A percentile compares a stretch with the other conserved stretches of the same genome.
Conservation (phyloP, 2,797 vertebrate species). For the Nyctibius grandis region DNA sequence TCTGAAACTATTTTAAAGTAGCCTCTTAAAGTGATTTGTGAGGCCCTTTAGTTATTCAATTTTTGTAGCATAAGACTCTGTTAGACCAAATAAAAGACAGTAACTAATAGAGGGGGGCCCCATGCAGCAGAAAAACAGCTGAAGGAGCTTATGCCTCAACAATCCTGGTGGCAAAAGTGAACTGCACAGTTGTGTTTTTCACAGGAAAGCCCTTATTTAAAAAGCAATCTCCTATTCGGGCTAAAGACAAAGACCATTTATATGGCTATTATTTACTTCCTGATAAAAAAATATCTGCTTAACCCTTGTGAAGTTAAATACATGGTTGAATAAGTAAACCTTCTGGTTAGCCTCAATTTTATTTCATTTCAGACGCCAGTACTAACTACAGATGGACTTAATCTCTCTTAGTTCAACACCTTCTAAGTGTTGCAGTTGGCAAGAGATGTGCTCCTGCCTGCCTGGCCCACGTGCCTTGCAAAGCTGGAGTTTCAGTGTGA, state of each 20-base stretch:
- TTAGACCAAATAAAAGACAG: neutral
- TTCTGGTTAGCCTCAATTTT: neutral
- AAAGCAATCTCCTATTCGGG: neutral
- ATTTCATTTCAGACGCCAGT: neutral
- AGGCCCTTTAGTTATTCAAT: neutral
- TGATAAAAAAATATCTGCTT: neutral
- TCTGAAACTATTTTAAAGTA: neutral
- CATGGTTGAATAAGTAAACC: neutral
- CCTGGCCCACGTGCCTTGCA: neutral
- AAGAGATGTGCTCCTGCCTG: neutral
- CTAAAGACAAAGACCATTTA: neutral
- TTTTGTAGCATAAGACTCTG: neutral
- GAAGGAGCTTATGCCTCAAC: neutral
- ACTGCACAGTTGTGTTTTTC: neutral
- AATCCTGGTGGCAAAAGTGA: neutral
- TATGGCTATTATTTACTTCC: neutral
- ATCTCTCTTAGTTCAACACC: neutral
- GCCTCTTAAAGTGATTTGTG: neutral
- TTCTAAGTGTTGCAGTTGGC: neutral
- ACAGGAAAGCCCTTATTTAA: neutral
- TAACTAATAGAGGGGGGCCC: neutral
- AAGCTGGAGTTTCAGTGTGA: neutral
- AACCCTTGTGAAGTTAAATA: neutral
- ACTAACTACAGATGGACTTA: neutral
- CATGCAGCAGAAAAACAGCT: neutral